These are phyloP conservation scores for Zygogramma bicolorata DNA, from an alignment of 2,888 invertebrate genomes.

Conservation along the genomic window DNA sequence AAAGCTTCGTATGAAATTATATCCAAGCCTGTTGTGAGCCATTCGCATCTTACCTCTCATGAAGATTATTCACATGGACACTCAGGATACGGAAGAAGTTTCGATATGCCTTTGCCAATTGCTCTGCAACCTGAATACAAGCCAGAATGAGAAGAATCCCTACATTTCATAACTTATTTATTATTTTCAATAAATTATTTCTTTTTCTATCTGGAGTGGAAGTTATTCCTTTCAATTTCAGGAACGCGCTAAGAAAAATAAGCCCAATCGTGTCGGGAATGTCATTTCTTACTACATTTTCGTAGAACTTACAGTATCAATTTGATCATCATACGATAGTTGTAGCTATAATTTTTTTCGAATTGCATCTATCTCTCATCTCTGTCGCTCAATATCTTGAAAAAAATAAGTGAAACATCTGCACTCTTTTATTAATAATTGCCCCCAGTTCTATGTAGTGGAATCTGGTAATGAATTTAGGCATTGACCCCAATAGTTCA, in stretches of 20 bases:
- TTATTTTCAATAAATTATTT: slow-evolving; percentile 29
- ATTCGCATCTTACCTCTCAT: slow-evolving; percentile 73
- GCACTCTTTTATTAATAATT: no score
- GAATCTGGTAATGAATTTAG: no score
- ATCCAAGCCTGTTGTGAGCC: slow-evolving; percentile 71
- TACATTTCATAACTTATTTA: slow-evolving; percentile 42
- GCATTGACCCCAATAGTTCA: no score
- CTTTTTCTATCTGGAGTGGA: background rate
- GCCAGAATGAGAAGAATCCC: slow-evolving; percentile 40
- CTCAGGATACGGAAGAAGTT: slow-evolving; percentile 67
- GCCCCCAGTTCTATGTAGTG: no score
- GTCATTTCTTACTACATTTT: no score
- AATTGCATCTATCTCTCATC: no score
- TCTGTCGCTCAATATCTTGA: no score
- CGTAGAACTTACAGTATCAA: no score
- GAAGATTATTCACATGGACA: slow-evolving; percentile 67
- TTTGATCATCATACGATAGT: no score
- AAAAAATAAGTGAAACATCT: no score
- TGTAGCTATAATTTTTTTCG: no score
- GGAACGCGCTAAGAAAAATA: background rate
- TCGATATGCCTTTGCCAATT: slow-evolving; percentile 60
- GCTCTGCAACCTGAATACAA: slow-evolving; percentile 58
- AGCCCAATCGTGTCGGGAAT: no score
- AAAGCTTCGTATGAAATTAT: slow-evolving; percentile 84
- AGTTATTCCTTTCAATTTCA: background rate